A percentile compares a stretch with the other conserved stretches of the same genome.
These are phyloP conservation scores for Aurelia aurita complex sp. Pacific DNA, from an alignment of 30 jellyfish, hydroid and myxozoan species.

Conservation along the genomic window DNA sequence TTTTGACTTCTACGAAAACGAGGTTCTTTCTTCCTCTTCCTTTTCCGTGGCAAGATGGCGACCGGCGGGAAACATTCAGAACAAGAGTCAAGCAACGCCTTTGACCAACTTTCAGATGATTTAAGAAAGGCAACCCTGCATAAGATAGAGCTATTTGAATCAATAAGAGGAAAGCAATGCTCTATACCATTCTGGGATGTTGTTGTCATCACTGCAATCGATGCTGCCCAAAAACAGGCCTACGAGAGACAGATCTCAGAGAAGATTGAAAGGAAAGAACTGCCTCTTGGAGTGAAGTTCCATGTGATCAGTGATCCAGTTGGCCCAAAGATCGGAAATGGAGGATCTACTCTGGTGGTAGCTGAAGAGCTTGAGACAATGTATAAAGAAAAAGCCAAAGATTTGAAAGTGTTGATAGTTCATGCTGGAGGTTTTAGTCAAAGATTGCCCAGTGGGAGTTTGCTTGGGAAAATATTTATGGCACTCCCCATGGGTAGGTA, in stretches of 20 bases:
- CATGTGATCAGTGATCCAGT: constrained; percentile 81
- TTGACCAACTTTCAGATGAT: constrained; percentile 56
- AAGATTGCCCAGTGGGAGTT: constrained; percentile 91
- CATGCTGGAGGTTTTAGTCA: constrained; percentile 97
- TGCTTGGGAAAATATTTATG: constrained; percentile 87
- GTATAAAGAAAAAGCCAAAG: constrained; percentile 54
- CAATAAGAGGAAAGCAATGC: constrained; percentile 78
- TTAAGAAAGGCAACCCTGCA: constrained; percentile 71
- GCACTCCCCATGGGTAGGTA: constrained; percentile 89
- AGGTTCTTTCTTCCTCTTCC: too few relatives aligned
- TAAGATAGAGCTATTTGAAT: constrained; percentile 64
- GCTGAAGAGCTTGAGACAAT: constrained; percentile 76
- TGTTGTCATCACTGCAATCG: constrained; percentile 88
- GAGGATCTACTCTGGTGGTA: constrained; percentile 89
- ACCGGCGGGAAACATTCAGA: constrained; percentile 49
- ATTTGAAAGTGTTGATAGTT: constrained; percentile 61
- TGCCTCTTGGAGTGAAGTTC: constrained; percentile 76
- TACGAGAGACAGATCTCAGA: constrained; percentile 80
- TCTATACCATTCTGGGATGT: constrained; percentile 88
- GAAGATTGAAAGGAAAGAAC: constrained; percentile 72
- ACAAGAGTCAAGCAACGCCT: constrained; percentile 8
- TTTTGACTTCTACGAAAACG: too few relatives aligned
- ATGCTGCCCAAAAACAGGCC: constrained; percentile 77
- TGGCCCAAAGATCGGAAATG: constrained; percentile 94
- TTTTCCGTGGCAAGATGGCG: constrained; percentile 76